Evolutionary conservation across 2,888 invertebrate species (phyloP).

Genomic region (Polyommatus icarus): DNA sequence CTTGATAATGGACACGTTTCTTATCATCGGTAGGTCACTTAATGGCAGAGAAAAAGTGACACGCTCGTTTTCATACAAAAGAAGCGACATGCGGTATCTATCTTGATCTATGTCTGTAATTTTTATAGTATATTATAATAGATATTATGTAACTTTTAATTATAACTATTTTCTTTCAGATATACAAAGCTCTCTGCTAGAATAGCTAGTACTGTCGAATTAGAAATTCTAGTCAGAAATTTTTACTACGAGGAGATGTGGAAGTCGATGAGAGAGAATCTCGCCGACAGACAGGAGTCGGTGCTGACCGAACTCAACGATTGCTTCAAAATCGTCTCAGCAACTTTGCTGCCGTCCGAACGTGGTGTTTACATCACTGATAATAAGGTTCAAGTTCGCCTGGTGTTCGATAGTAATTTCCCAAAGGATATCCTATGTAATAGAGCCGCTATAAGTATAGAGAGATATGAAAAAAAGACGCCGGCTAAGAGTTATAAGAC

Average conservation of each 20-base stretch:
- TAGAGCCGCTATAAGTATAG: slow-evolving; percentile 83
- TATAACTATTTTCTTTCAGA: slow-evolving; percentile 61
- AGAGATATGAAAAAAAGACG: slow-evolving; percentile 69
- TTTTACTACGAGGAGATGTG: slow-evolving; percentile 92
- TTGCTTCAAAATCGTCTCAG: slow-evolving; percentile 78
- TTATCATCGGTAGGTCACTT: too few relatives aligned
- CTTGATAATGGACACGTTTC: too few relatives aligned
- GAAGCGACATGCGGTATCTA: too few relatives aligned
- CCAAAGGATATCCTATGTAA: slow-evolving; percentile 84
- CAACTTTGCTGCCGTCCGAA: slow-evolving; percentile 78
- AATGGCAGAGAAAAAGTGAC: too few relatives aligned
- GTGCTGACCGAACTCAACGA: slow-evolving; percentile 79
- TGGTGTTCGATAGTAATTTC: slow-evolving; percentile 71
- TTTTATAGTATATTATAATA: too few relatives aligned
- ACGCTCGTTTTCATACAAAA: too few relatives aligned
- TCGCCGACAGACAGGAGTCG: slow-evolving; percentile 66
- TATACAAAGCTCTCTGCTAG: slow-evolving; percentile 89
- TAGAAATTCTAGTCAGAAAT: slow-evolving; percentile 87
- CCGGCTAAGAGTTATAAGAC: slow-evolving; percentile 73
- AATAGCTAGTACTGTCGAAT: slow-evolving; percentile 87
- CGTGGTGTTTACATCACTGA: slow-evolving; percentile 72
- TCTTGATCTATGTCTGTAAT: too few relatives aligned
- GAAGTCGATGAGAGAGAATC: slow-evolving; percentile 80
- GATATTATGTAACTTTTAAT: too few relatives aligned
- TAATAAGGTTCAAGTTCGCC: slow-evolving; percentile 66